Evolutionary conservation across 2,113 vertebrate species (phyloP).

Genomic region (Chloropsis hardwickii): DNA sequence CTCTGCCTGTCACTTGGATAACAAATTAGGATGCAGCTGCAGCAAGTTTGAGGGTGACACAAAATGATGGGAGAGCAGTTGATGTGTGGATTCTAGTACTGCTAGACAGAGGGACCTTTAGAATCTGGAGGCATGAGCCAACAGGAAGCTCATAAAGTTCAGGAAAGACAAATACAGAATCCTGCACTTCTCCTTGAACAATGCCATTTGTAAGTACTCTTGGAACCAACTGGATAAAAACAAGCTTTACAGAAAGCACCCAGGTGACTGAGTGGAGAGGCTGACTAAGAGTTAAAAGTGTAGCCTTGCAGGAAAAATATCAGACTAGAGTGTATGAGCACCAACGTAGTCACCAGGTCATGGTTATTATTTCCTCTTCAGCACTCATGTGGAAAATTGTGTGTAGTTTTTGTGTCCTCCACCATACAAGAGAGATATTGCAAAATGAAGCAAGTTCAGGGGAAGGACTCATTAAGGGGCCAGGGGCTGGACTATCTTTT

Average conservation of each 20-base stretch:
- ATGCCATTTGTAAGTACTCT: not conserved
- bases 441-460: not conserved
- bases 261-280: not conserved
- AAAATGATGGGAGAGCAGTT: not conserved
- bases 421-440: not conserved
- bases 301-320: not conserved
- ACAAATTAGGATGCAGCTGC: not conserved
- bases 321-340: not conserved
- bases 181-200: not conserved
- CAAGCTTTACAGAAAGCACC: not conserved
- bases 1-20: not conserved
- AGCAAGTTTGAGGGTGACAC: not conserved
- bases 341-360: not conserved
- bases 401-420: not conserved
- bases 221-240: not conserved
- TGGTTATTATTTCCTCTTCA: not conserved
- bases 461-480: not conserved
- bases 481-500: not conserved
- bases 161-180: not conserved
- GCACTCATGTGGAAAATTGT: not conserved
- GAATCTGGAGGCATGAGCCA: not conserved
- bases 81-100: not conserved
- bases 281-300: not conserved
- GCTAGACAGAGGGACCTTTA: not conserved
- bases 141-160: not conserved